These are phyloP conservation scores for Amphipoea oculea DNA, from an alignment of 2,888 invertebrate species.

Conservation along the genomic window DNA sequence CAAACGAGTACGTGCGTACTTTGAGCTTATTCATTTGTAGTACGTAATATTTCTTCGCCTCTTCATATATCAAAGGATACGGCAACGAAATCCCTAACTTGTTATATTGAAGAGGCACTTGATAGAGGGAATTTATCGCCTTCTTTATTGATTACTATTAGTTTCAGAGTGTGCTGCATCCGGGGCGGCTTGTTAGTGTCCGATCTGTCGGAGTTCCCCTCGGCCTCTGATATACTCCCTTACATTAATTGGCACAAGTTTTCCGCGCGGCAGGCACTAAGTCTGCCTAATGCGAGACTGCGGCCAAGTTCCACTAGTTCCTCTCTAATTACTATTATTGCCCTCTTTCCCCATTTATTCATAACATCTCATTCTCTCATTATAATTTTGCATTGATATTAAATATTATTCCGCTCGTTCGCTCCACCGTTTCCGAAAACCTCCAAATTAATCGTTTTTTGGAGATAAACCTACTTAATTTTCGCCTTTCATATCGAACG, in stretches of 20 bases:
- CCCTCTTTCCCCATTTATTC: slow-evolving; percentile 80
- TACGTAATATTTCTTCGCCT: slow-evolving; percentile 42
- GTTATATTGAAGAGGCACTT: slow-evolving; percentile 47
- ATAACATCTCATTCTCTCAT: slow-evolving; percentile 72
- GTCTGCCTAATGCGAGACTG: slow-evolving; percentile 79
- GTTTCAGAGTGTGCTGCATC: slow-evolving; percentile 51
- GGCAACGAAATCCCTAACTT: slow-evolving; percentile 45
- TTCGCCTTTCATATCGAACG: slow-evolving; percentile 29
- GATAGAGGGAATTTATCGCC: slow-evolving; percentile 54
- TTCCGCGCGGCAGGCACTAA: slow-evolving; percentile 80
- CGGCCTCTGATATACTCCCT: slow-evolving; percentile 71
- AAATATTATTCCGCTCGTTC: slow-evolving; percentile 48
- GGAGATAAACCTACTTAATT: slow-evolving; percentile 36
- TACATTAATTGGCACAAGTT: slow-evolving; percentile 82
- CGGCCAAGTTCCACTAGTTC: slow-evolving; percentile 82
- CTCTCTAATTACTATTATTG: slow-evolving; percentile 83
- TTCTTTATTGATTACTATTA: slow-evolving; percentile 55
- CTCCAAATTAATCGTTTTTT: slow-evolving; percentile 44
- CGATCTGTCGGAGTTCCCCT: slow-evolving; percentile 55
- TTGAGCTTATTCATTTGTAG: slow-evolving; percentile 46
- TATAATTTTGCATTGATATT: slow-evolving; percentile 61
- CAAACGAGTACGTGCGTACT: slow-evolving; percentile 28
- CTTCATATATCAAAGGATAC: slow-evolving; percentile 48
- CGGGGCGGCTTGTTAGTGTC: slow-evolving; percentile 56
- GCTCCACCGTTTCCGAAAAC: slow-evolving; percentile 29